Conservation (phyloP, 30 jellyfish, hydroid and myxozoan species). For the Cassiopea andromeda region DNA sequence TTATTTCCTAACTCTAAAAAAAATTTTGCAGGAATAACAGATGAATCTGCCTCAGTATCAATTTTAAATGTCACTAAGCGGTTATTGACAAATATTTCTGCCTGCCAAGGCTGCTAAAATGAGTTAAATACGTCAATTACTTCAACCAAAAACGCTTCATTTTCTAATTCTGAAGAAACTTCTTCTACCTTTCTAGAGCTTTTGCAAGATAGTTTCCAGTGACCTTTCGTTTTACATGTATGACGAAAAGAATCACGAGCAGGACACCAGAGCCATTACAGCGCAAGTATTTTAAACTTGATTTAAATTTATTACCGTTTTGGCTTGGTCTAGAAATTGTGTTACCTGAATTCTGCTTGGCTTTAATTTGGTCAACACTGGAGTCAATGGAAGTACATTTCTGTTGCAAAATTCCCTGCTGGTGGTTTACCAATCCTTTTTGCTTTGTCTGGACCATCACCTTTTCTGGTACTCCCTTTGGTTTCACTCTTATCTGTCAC, state of each 20-base stretch:
- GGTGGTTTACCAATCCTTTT: no score
- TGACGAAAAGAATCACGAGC: slow-evolving; percentile 23
- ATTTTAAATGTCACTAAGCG: neutral
- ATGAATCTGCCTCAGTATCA: slow-evolving; percentile 38
- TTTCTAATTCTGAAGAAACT: neutral
- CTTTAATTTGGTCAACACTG: neutral
- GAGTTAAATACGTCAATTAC: neutral
- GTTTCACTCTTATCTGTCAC: neutral
- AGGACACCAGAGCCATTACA: neutral
- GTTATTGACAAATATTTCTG: neutral
- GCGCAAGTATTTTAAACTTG: neutral
- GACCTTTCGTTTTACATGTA: no score
- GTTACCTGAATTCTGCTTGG: neutral
- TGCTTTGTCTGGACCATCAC: neutral
- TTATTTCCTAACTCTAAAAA: neutral
- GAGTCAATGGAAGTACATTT: neutral
- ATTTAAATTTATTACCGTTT: neutral
- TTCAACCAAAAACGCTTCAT: slow-evolving; percentile 23
- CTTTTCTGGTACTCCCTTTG: neutral
- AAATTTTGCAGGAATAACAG: slow-evolving; percentile 9
- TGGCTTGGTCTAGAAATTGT: neutral
- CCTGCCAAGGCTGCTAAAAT: slow-evolving; percentile 2
- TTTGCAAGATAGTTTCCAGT: no score
- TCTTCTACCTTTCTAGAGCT: neutral
- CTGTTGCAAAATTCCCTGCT: no score